phyloP scores from a whole-genome alignment of 2,888 invertebrate genomes.

The Margaritifera margaritifera region DNA sequence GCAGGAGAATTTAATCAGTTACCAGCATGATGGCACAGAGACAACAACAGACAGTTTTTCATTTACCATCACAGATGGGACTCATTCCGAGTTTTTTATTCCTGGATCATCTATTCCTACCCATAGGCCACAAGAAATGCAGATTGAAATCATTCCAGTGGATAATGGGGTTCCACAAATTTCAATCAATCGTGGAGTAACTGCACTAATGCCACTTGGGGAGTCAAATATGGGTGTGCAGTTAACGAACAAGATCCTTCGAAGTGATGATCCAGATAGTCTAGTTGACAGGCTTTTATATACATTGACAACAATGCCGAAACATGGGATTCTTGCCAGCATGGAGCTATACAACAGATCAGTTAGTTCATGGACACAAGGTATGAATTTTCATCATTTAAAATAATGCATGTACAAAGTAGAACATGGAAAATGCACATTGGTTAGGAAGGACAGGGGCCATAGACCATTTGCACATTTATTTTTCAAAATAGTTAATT shows the following conservation, averaged over 20 bases:
- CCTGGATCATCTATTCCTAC: constrained; percentile 62
- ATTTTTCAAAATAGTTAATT: too few relatives aligned
- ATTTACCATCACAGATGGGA: constrained; percentile 70
- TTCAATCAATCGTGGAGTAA: constrained; percentile 63
- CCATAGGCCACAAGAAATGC: constrained; percentile 63
- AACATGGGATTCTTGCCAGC: constrained; percentile 66
- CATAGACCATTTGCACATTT: too few relatives aligned
- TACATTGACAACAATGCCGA: constrained; percentile 58
- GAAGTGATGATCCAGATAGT: constrained; percentile 67
- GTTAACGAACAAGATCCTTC: constrained; percentile 60
- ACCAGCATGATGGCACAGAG: constrained; percentile 73
- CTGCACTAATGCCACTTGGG: constrained; percentile 51
- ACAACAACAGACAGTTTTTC: constrained; percentile 67
- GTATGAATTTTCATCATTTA: constrained; percentile 51
- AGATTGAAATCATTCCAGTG: constrained; percentile 68
- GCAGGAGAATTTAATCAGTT: constrained; percentile 65
- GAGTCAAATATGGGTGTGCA: constrained; percentile 59
- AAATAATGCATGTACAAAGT: too few relatives aligned
- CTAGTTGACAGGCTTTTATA: constrained; percentile 57
- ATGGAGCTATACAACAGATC: constrained; percentile 44
- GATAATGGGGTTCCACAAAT: constrained; percentile 69
- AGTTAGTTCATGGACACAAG: constrained; percentile 70
- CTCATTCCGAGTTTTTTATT: constrained; percentile 69
- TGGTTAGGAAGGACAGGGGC: too few relatives aligned
- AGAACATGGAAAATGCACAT: too few relatives aligned